A percentile compares a stretch with the other conserved stretches of the same genome.
These are phyloP conservation scores for Oxyruncus cristatus DNA, from an alignment of 2,113 vertebrate species.

Conservation along the genomic window DNA sequence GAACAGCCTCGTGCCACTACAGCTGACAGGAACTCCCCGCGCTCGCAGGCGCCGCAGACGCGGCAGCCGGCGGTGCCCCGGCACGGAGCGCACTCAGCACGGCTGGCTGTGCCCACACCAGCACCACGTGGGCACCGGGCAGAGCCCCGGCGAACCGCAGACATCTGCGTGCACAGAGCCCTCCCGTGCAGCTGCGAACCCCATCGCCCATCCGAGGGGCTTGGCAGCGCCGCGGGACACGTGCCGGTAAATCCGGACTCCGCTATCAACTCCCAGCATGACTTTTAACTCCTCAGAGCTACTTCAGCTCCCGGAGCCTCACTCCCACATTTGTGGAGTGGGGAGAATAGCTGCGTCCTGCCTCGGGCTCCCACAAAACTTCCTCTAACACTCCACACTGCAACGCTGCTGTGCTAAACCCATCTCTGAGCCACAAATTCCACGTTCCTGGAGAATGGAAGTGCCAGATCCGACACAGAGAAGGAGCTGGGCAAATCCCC, in stretches of 20 bases:
- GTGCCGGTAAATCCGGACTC: not conserved
- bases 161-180: fast-evolving
- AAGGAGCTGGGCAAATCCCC: not conserved
- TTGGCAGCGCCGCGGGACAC: not conserved
- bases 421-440: not conserved
- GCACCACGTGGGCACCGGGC: fast-evolving
- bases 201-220: not conserved
- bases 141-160: not conserved
- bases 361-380: not conserved
- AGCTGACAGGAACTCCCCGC: not conserved
- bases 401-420: not conserved
- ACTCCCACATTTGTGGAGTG: fast-evolving
- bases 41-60: fast-evolving
- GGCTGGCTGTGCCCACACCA: fast-evolving
- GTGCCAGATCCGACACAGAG: not conserved
- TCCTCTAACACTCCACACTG: not conserved
- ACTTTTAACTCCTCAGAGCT: not conserved
- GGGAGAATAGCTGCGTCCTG: not conserved
- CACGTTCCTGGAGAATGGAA: not conserved
- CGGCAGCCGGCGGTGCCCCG: not conserved
- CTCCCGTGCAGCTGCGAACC: fast-evolving
- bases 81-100: not conserved
- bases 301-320: not conserved
- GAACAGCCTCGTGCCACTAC: not conserved
- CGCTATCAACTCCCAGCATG: fast-evolving